phyloP scores from a whole-genome alignment of 2,797 vertebrate species.

The Pelochelys cantorii region DNA sequence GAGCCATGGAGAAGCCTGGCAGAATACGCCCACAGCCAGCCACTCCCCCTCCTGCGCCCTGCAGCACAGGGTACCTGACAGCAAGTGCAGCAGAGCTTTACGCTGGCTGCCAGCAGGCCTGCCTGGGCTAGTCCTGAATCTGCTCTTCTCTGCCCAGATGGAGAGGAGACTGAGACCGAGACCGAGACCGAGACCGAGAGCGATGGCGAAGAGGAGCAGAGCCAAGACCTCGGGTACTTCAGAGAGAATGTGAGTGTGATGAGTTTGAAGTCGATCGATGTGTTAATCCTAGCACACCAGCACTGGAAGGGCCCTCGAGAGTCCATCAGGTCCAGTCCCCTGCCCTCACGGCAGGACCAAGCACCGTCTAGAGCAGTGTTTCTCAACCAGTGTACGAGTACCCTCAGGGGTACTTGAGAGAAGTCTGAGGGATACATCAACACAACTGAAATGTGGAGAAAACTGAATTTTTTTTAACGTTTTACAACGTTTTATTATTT shows the following conservation, averaged over 20 bases:
- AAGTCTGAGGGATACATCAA: too few relatives aligned
- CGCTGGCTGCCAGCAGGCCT: neutral
- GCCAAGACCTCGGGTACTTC: neutral
- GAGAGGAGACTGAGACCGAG: conserved; percentile 33
- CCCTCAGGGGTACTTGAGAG: too few relatives aligned
- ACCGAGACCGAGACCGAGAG: conserved; percentile 53
- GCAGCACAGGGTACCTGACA: neutral
- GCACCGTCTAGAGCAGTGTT: too few relatives aligned
- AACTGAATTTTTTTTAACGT: too few relatives aligned
- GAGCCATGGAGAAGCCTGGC: neutral
- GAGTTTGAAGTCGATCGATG: neutral
- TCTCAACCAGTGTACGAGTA: too few relatives aligned
- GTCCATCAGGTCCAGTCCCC: too few relatives aligned
- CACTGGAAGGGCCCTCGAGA: too few relatives aligned
- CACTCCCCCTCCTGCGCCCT: neutral
- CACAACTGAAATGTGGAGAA: too few relatives aligned
- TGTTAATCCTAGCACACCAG: neutral
- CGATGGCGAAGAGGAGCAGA: conserved; percentile 21
- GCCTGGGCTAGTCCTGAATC: accelerated
- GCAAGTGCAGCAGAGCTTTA: neutral
- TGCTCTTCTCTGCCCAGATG: conserved; percentile 28
- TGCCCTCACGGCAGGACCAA: too few relatives aligned
- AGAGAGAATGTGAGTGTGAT: conserved; percentile 41
- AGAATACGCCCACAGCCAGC: neutral
- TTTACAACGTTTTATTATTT: too few relatives aligned